phyloP scores from a whole-genome alignment of 2,888 invertebrate species.

The Melikaiella ostensackeni region DNA sequence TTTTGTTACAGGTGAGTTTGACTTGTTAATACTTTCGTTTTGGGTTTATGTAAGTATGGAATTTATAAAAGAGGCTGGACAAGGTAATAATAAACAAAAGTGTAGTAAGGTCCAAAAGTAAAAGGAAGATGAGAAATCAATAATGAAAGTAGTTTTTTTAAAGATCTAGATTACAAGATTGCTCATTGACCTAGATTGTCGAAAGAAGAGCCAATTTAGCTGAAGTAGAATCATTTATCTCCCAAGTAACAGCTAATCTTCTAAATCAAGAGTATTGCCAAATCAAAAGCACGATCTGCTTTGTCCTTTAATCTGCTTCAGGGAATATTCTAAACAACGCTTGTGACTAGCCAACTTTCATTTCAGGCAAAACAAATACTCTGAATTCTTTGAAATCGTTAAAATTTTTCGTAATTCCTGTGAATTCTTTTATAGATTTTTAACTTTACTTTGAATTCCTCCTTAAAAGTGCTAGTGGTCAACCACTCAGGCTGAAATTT shows the following conservation, averaged over 20 bases:
- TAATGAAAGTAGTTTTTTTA: background rate
- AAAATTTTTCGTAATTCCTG: no score
- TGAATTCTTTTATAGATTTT: no score
- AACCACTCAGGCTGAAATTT: no score
- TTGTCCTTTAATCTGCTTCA: background rate
- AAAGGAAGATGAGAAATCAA: background rate
- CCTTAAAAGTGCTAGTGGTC: no score
- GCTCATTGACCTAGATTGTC: background rate
- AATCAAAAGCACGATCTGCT: background rate
- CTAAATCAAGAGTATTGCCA: background rate
- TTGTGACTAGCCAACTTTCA: background rate
- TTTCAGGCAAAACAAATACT: background rate
- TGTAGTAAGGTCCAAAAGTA: background rate
- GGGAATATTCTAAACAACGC: no score
- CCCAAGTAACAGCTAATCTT: background rate
- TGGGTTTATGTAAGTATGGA: background rate
- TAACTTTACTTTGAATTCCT: no score
- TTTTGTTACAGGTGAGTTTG: conserved; percentile 12
- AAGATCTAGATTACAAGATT: background rate
- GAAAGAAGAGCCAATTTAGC: background rate
- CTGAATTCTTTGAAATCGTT: no score
- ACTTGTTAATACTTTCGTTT: background rate
- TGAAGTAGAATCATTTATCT: background rate
- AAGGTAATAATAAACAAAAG: background rate
- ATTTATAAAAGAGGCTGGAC: background rate